Evolutionary conservation across 2,113 vertebrate species (phyloP).

Genomic region (Aegypius monachus): DNA sequence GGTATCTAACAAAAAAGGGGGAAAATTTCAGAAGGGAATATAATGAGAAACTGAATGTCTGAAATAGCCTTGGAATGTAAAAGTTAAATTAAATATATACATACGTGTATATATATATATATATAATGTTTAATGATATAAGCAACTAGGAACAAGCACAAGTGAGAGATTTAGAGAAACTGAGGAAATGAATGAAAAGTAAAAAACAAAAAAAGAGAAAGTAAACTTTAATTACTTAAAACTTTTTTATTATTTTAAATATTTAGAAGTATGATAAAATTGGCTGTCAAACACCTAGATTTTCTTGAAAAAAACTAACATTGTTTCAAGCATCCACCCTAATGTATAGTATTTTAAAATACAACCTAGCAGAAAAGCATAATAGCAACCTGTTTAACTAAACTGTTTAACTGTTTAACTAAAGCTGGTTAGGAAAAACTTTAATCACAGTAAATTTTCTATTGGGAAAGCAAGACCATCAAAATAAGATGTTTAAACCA

Average conservation of each 20-base stretch:
- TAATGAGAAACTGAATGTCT: not conserved
- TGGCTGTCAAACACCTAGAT: not conserved
- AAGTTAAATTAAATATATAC: not conserved
- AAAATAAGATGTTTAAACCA: not conserved
- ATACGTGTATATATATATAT: not conserved
- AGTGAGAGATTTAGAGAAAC: not conserved
- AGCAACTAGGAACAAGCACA: not conserved
- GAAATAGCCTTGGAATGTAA: not conserved
- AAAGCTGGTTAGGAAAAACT: not conserved
- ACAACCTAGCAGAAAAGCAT: not conserved
- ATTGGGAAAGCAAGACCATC: not conserved
- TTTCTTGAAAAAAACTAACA: not conserved
- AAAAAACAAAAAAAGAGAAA: not conserved
- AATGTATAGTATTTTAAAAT: not conserved
- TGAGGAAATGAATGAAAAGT: not conserved
- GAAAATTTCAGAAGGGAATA: not conserved
- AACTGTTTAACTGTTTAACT: not conserved
- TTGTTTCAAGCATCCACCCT: not conserved
- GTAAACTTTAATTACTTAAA: not conserved
- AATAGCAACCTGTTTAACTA: not conserved
- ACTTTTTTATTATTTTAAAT: not conserved
- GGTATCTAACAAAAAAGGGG: not conserved
- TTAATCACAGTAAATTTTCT: not conserved
- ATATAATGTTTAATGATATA: not conserved
- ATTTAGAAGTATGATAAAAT: not conserved